A percentile compares a stretch with the other conserved stretches of the same genome.
phyloP scores from a whole-genome alignment of 2,797 vertebrate genomes.

The Jordanella pulchra region DNA sequence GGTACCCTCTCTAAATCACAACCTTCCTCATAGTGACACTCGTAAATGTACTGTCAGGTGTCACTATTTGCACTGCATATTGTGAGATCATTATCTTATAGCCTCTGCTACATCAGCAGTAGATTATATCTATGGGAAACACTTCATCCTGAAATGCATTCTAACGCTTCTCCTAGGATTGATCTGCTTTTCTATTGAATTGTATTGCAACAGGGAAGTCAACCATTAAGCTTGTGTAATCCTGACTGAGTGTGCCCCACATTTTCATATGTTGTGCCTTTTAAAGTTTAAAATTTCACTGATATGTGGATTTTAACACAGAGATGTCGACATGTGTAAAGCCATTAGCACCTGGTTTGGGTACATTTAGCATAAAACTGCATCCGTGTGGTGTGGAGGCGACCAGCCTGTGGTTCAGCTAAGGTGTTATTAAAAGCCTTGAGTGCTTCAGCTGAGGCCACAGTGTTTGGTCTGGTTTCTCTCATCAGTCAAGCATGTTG shows the following conservation, averaged over 20 bases:
- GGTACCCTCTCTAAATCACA: too few species aligned
- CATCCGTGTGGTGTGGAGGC: neutral
- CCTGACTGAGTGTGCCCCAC: neutral
- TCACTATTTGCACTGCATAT: too few species aligned
- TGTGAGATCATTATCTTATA: too few species aligned
- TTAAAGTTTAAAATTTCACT: neutral
- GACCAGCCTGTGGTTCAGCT: too few species aligned
- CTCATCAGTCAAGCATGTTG: neutral
- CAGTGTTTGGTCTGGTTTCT: neutral
- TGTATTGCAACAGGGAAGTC: neutral
- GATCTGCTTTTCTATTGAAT: neutral
- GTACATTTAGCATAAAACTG: neutral
- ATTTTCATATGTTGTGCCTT: neutral
- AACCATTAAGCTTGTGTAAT: neutral
- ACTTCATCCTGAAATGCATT: conserved; percentile 8
- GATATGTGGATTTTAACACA: neutral
- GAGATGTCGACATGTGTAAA: neutral
- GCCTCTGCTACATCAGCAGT: too few species aligned
- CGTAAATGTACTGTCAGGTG: too few species aligned
- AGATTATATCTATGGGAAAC: too few species aligned
- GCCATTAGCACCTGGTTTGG: too few species aligned
- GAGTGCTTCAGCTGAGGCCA: too few species aligned
- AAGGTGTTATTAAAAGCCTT: too few species aligned
- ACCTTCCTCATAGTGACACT: too few species aligned
- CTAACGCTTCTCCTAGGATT: neutral